Percentiles rank a stretch among this genome's conserved stretches.
Evolutionary conservation across 2,888 invertebrate genomes (phyloP).

Genomic region (Macropis europaea): DNA sequence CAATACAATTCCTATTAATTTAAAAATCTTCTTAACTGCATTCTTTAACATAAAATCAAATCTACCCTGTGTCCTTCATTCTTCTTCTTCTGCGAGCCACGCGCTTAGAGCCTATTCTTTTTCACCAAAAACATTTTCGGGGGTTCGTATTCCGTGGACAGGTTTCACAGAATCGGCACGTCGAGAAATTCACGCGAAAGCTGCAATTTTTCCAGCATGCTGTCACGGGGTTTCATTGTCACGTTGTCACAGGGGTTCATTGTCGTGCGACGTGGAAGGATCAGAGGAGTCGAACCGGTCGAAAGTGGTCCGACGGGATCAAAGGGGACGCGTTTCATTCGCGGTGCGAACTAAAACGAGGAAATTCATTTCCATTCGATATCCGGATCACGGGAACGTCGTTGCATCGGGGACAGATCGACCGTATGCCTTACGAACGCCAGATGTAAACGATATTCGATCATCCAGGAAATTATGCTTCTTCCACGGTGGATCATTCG

Average conservation of each 20-base stretch:
- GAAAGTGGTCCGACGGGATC: conserved; percentile 18
- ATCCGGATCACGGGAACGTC: conserved; percentile 25
- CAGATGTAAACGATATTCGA: neutral
- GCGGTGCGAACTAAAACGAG: conserved; percentile 24
- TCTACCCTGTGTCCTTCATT: too few relatives aligned
- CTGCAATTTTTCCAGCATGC: neutral
- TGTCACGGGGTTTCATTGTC: conserved; percentile 4
- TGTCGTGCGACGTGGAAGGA: conserved; percentile 8
- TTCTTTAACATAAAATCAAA: too few relatives aligned
- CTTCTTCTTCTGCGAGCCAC: too few relatives aligned
- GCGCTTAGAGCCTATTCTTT: too few relatives aligned
- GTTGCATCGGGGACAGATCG: neutral
- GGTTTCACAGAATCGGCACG: too few relatives aligned
- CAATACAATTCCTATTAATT: too few relatives aligned
- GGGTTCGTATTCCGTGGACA: too few relatives aligned
- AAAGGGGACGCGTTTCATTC: conserved; percentile 35
- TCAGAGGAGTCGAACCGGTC: neutral
- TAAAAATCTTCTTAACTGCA: too few relatives aligned
- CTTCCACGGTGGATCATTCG: too few relatives aligned
- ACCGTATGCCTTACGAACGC: conserved; percentile 2
- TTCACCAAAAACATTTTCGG: too few relatives aligned
- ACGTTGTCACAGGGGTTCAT: neutral
- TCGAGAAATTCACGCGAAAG: too few relatives aligned
- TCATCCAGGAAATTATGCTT: conserved; percentile 36
- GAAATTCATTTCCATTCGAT: conserved; percentile 64